Evolutionary conservation across 2,888 invertebrate genomes (phyloP), one percentile per base, ranked within the genome.

Genomic region (Prosopocoilus inquinatus): DNA sequence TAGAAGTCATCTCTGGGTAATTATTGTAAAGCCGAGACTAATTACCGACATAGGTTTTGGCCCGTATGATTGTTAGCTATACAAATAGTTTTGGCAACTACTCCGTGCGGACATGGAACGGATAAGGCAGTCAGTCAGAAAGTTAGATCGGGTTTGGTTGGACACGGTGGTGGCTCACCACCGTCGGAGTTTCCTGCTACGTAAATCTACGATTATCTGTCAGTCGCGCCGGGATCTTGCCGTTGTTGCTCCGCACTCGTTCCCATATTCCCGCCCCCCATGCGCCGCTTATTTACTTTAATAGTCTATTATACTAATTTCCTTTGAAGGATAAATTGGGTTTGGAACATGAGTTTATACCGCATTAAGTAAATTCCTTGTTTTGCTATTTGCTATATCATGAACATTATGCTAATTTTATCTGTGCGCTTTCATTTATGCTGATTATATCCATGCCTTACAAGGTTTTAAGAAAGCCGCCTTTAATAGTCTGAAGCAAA

Each of bases 41-140:
- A 41, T 41, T 41, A 41, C 41, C 15, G 41, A 41, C 41, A 41
- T 13, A 15, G 41, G 41, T 41, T 16, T 16, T 9, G 41, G 12
- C 41, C 41, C 41, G 41, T 41, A 41, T 41, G 41, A 41, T 41
- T 41, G 41, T 41, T 41, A 16, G 41, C 41, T 41, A 41, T 41
- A 41, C 41, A 41, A 41, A 41, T 41, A 41, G 41, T 41, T 41
- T n/a, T 15, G 41, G 12, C 41, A 9, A 16, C 41, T 41, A 38
- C 38, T 38, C 38, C 41, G 41, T 9, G 11, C 9, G 15, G 15
- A 9, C 13, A 15, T 16, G 41, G 36, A 12, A 36, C 12, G 41
- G 41, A 41, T 41, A 41, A 41, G 41, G 41, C 41, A 41, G 9
- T 11, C 41, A 41, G 41, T 41, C 41, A 41, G 41, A 41, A 41